phyloP scores from a whole-genome alignment of 2,888 invertebrate species.

The Caenorhabditis plicata region DNA sequence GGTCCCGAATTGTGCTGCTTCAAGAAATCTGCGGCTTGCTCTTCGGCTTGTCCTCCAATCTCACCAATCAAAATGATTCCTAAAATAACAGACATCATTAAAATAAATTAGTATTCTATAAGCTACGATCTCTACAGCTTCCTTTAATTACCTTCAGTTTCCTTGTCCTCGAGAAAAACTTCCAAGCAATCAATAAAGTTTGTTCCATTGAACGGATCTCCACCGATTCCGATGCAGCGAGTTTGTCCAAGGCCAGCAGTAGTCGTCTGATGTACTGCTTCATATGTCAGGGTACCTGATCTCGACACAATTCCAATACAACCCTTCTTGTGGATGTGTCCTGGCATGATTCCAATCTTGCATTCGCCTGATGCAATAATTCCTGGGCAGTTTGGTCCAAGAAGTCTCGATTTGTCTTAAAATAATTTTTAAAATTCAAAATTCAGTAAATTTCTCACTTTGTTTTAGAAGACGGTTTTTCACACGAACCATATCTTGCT shows the following conservation, averaged over 20 bases:
- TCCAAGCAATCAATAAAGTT: conserved; percentile 83
- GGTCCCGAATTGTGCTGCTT: conserved; percentile 68
- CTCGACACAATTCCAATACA: conserved; percentile 81
- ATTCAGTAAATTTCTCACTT: conserved; percentile 3
- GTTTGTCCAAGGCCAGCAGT: conserved; percentile 70
- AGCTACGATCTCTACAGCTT: not conserved
- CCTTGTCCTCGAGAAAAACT: conserved; percentile 73
- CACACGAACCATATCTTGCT: conserved; percentile 84
- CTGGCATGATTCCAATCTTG: conserved; percentile 99
- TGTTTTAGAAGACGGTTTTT: conserved; percentile 43
- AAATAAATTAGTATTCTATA: not conserved
- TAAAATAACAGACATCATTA: conserved; percentile 37
- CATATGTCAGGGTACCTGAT: conserved; percentile 96
- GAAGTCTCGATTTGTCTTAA: conserved; percentile 78
- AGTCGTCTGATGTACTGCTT: conserved; percentile 98
- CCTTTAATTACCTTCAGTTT: conserved; percentile 75
- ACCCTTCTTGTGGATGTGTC: conserved; percentile 87
- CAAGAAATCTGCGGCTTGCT: conserved; percentile 88
- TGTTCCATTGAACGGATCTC: conserved; percentile 99
- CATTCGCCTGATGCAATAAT: conserved; percentile 86
- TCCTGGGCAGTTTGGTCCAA: conserved; percentile 98
- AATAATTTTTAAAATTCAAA: not conserved
- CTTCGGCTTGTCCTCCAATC: conserved; percentile 97
- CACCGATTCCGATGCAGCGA: conserved; percentile 92
- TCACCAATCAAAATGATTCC: conserved; percentile 90